Evolutionary conservation across 2,888 invertebrate species (phyloP).

Genomic region (Calliphora vomitoria): DNA sequence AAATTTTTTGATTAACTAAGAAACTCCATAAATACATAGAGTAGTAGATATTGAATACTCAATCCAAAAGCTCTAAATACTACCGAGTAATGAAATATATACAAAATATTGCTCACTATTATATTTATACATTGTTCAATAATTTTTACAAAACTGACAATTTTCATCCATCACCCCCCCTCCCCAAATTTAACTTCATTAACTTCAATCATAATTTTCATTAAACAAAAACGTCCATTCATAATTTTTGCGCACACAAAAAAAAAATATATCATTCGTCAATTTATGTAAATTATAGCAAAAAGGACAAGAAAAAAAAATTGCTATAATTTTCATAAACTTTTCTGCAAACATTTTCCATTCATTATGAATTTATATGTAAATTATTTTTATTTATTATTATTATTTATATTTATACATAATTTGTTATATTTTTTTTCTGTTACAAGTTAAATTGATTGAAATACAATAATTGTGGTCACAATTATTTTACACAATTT

Average conservation of each 20-base stretch:
- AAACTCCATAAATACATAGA: no score
- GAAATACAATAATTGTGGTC: constrained; percentile 67
- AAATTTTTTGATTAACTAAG: no score
- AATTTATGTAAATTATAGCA: constrained; percentile 42
- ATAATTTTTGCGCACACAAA: constrained; percentile 28
- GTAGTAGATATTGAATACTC: no score
- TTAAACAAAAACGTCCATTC: constrained; percentile 23
- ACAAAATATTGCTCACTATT: no score
- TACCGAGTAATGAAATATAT: no score
- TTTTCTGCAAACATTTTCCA: neutral
- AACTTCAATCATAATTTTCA: constrained; percentile 4
- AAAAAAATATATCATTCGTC: neutral
- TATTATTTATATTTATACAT: constrained; percentile 11
- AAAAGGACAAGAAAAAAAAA: neutral
- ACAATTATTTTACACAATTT: constrained; percentile 70
- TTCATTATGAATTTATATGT: constrained; percentile 51
- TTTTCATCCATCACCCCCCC: neutral
- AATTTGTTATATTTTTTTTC: constrained; percentile 27
- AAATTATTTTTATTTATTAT: constrained; percentile 52
- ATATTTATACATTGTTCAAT: no score
- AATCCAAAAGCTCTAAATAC: no score
- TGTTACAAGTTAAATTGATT: constrained; percentile 44
- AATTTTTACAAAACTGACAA: no score
- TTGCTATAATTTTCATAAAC: constrained; percentile 7
- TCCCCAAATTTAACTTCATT: constrained; percentile 7